A percentile compares a stretch with the other conserved stretches of the same genome.
phyloP scores from a whole-genome alignment of 2,888 invertebrate species.

The Stenoptilia bipunctidactyla region DNA sequence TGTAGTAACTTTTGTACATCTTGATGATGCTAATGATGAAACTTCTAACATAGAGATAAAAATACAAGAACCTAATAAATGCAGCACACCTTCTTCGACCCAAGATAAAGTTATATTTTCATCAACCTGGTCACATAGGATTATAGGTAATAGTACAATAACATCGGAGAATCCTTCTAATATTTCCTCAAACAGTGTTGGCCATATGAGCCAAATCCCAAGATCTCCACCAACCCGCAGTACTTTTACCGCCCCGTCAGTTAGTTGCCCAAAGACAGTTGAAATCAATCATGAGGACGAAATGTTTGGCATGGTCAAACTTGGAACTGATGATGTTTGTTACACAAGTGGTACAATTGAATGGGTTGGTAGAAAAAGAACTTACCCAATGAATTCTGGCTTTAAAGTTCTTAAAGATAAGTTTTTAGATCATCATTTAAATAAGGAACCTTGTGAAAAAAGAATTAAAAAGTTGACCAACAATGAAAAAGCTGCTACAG shows the following conservation, averaged over 20 bases:
- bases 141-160: background rate
- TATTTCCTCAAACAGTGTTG: constrained; percentile 30
- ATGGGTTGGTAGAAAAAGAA: constrained; percentile 58
- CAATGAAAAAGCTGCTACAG: constrained; percentile 18
- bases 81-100: constrained; percentile 24
- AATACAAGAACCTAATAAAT: constrained; percentile 27
- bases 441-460: constrained; percentile 28
- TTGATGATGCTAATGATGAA: constrained; percentile 31
- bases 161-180: background rate
- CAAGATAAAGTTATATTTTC: constrained; percentile 12
- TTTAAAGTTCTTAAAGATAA: constrained; percentile 43
- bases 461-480: constrained; percentile 24
- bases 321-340: constrained; percentile 55
- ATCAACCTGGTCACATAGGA: constrained; percentile 15
- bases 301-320: constrained; percentile 55
- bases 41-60: constrained; percentile 2
- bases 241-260: constrained; percentile 42
- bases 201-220: constrained; percentile 51
- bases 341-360: constrained; percentile 61
- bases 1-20: constrained; percentile 42
- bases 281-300: constrained; percentile 20
- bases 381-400: constrained; percentile 52
- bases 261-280: constrained; percentile 12
- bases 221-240: constrained; percentile 41
- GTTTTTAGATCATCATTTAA: constrained; percentile 1